phyloP scores from a whole-genome alignment of 2,888 invertebrate species.

The Reticulitermes lucifugus region DNA sequence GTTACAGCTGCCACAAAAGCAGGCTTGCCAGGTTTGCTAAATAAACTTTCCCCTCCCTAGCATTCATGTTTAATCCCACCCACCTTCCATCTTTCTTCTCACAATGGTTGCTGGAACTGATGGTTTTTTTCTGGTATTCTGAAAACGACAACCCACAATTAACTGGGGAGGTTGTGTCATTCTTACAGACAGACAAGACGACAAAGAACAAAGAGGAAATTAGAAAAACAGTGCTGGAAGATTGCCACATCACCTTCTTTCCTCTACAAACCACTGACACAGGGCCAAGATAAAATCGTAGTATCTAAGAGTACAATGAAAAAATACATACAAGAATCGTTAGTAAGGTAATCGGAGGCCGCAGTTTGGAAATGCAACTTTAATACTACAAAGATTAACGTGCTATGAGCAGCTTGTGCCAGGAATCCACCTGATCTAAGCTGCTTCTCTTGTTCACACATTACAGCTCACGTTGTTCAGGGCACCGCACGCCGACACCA shows the following conservation, averaged over 20 bases:
- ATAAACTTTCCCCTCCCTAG: constrained; percentile 35
- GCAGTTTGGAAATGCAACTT: background rate
- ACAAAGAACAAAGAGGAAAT: constrained; percentile 31
- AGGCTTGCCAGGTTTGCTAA: constrained; percentile 35
- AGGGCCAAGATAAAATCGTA: background rate
- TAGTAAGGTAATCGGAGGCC: background rate
- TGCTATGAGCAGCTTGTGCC: background rate
- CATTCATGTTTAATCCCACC: background rate
- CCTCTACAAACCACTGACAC: background rate
- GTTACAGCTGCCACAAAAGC: constrained; percentile 32
- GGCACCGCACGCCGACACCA: too few species aligned
- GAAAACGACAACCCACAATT: constrained; percentile 36
- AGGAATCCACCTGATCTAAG: background rate
- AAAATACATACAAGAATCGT: background rate
- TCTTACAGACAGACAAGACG: constrained; percentile 22
- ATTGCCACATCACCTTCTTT: constrained; percentile 38
- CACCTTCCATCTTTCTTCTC: background rate
- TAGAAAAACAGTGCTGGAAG: constrained; percentile 35
- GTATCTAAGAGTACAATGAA: background rate
- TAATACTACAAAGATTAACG: background rate
- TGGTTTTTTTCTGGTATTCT: constrained; percentile 25
- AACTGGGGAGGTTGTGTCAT: constrained; percentile 8
- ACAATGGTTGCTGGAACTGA: background rate
- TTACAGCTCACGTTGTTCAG: background rate
- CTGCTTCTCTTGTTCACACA: background rate